phyloP scores from a whole-genome alignment of 2,888 invertebrate species.

The Drosophila parthenogenetica region DNA sequence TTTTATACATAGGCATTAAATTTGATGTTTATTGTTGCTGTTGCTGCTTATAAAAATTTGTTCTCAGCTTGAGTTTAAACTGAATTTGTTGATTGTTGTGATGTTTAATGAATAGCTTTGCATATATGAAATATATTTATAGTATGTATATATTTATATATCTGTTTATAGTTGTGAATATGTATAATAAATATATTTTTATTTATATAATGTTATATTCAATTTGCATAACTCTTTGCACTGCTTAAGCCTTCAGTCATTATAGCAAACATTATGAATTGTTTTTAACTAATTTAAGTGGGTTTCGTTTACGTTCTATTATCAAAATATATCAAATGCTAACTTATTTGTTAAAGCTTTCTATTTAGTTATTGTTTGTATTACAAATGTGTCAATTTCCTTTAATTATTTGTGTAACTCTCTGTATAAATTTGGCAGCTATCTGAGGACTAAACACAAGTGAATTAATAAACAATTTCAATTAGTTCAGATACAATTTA shows the following conservation, averaged over 20 bases:
- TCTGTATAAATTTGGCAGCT: conserved; percentile 71
- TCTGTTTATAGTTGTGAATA: conserved; percentile 51
- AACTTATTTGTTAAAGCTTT: conserved; percentile 76
- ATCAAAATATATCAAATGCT: conserved; percentile 77
- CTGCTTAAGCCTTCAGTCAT: conserved; percentile 58
- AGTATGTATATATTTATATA: conserved; percentile 28
- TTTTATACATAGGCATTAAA: conserved; percentile 36
- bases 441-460: conserved; percentile 47
- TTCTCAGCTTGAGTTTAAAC: conserved; percentile 14
- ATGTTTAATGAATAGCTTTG: conserved; percentile 25
- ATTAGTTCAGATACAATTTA: conserved; percentile 54
- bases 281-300: conserved; percentile 55
- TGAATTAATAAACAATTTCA: conserved; percentile 27
- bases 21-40: conserved; percentile 51
- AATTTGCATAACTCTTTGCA: conserved; percentile 37
- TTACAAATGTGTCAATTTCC: conserved; percentile 40
- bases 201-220: neutral
- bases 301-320: conserved; percentile 44
- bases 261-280: conserved; percentile 53
- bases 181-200: conserved; percentile 44
- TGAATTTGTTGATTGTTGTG: conserved; percentile 39
- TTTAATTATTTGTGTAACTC: conserved; percentile 27
- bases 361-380: conserved; percentile 75
- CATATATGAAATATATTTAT: conserved; percentile 27
- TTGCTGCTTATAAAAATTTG: conserved; percentile 46